A percentile compares a stretch with the other conserved stretches of the same genome.
These are phyloP conservation scores for Leptopilina drosophilae DNA, from an alignment of 2,888 invertebrate genomes.

Conservation along the genomic window DNA sequence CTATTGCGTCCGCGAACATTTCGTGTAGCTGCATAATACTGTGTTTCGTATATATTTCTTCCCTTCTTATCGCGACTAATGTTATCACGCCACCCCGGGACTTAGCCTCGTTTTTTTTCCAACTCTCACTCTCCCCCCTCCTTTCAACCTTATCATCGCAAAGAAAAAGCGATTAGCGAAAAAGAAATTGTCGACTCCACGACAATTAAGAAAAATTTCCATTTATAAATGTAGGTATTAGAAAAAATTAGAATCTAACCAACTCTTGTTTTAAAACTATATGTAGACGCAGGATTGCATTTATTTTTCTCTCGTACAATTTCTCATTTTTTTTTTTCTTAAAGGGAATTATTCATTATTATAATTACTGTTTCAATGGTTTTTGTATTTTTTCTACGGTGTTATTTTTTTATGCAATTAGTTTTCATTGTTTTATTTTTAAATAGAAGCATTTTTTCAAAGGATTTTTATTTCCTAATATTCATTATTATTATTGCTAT, in stretches of 20 bases:
- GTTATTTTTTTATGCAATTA: no score
- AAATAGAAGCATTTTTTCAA: no score
- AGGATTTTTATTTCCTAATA: no score
- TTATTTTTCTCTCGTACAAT: not conserved
- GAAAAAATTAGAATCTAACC: conserved; percentile 8
- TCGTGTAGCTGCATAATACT: conserved; percentile 64
- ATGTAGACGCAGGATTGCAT: not conserved
- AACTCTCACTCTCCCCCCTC: not conserved
- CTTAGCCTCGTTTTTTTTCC: conserved; percentile 24
- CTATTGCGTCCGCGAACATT: conserved; percentile 60
- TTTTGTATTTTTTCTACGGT: no score
- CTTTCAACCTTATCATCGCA: not conserved
- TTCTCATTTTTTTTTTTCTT: no score
- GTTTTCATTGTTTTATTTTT: no score
- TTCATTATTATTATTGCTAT: no score
- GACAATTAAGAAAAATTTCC: conserved; percentile 21
- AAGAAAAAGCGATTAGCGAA: conserved; percentile 23
- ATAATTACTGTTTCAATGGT: no score
- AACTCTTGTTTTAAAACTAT: not conserved
- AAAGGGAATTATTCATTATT: no score
- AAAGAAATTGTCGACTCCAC: conserved; percentile 25
- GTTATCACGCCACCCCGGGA: conserved; percentile 45
- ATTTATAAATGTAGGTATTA: conserved; percentile 19
- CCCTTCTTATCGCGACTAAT: conserved; percentile 54
- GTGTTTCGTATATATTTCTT: conserved; percentile 59